Conservation (phyloP, 2,888 invertebrate species). For the Notodonta dromedarius region DNA sequence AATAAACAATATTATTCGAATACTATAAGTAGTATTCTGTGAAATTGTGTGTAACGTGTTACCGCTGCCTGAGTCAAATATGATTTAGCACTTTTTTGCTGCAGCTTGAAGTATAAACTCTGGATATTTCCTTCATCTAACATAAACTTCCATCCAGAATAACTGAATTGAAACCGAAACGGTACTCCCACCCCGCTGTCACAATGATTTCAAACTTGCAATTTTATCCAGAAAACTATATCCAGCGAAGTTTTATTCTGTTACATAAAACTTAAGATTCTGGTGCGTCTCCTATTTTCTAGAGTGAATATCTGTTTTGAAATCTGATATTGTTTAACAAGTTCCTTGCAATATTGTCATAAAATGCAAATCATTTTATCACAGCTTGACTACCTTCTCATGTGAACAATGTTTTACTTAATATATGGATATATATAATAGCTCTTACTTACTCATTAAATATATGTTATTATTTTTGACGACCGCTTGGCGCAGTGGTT, state of each 20-base stretch:
- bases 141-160: conserved; percentile 22
- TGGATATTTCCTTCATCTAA: conserved; percentile 7
- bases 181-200: conserved; percentile 27
- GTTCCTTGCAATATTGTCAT: not conserved
- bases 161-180: conserved; percentile 28
- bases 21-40: no score
- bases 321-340: conserved; percentile 22
- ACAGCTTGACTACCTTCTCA: not conserved
- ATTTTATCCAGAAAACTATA: conserved; percentile 39
- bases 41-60: no score
- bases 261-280: conserved; percentile 40
- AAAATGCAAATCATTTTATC: not conserved
- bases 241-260: conserved; percentile 40
- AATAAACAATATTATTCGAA: no score
- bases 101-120: no score
- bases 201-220: conserved; percentile 42
- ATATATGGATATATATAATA: no score
- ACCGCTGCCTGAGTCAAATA: no score
- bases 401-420: not conserved
- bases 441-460: no score
- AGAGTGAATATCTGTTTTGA: conserved; percentile 45
- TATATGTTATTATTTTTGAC: no score
- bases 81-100: no score
- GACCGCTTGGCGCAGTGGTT: no score
- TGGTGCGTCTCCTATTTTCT: conserved; percentile 38